Percentiles rank a stretch among this genome's conserved stretches.
Evolutionary conservation across 1,140 invertebrate species (phyloP).

Genomic region (Drosophila virilis): DNA sequence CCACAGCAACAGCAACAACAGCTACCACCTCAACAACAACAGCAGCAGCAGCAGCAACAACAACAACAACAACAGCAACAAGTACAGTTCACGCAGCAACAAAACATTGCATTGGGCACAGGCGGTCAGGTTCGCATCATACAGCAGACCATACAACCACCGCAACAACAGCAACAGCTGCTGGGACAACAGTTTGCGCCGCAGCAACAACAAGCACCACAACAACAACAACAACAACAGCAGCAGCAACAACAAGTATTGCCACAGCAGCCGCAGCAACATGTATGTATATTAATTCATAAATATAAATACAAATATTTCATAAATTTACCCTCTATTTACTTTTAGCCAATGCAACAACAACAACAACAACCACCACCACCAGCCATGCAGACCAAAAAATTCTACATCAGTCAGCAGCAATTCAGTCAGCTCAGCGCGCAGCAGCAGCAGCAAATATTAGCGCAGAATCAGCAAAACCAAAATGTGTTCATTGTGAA

Average conservation of each 20-base stretch:
- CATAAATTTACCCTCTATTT: not conserved
- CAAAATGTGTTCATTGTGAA: conserved; percentile 82
- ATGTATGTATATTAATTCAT: conserved; percentile 18
- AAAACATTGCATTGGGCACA: conserved; percentile 62
- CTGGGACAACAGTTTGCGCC: conserved; percentile 64
- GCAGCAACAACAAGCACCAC: conserved; percentile 53
- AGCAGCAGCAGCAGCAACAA: conserved; percentile 48
- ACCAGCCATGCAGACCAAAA: conserved; percentile 63
- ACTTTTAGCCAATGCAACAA: conserved; percentile 28
- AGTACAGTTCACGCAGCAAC: conserved; percentile 69
- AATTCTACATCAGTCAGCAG: conserved; percentile 85
- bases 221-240: conserved; percentile 56
- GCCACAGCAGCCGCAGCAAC: conserved; percentile 48
- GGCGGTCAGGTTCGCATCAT: conserved; percentile 79
- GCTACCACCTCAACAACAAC: conserved; percentile 33
- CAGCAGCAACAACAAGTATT: conserved; percentile 50
- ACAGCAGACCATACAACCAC: conserved; percentile 77
- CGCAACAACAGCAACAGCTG: conserved; percentile 57
- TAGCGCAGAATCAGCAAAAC: conserved; percentile 81
- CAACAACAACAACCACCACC: conserved; percentile 51
- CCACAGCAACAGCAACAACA: conserved; percentile 31
- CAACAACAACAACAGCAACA: conserved; percentile 56
- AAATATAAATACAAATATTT: not conserved
- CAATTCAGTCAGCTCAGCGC: conserved; percentile 86
- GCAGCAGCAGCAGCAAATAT: conserved; percentile 86